Base-by-base conservation (phyloP, 2,797 vertebrate genomes). In the Echeneis naucrates region DNA sequence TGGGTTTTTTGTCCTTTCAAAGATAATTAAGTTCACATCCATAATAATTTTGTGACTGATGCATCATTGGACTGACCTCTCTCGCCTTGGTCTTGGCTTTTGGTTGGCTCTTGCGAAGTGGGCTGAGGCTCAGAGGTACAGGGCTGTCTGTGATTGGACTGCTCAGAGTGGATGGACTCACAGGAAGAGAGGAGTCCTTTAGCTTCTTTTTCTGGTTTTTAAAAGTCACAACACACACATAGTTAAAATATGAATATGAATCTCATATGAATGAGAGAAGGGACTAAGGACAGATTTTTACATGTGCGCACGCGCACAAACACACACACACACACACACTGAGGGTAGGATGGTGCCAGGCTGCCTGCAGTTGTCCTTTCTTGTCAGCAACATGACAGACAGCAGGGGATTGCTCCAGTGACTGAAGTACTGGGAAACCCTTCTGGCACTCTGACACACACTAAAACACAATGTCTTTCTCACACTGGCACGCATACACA, bases 61-160 rank as follows among this genome's bases (percentile, higher is more conserved):
- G 53, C 69, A 69, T 71, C 63, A 44, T 56, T 10, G 14, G 35
- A 88, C 96, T 96, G 48, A 95, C 94, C 88, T 98, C 97, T 91
- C 96, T 96, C 84, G 93, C 88, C 89, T 96, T 98, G 81, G 93
- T 86, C 82, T 96, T 98, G 78, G 93, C 86, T 92, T 96, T 98
- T 1, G 88, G 75, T 86, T 91, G 93, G 90, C 75, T 96, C 84
- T 96, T 97, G 91, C 92, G 95, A 40, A 87, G 81, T 1, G 95
- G 89, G 57, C 95, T 89, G 75, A 97, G 79, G 9, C 95, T 80
- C 35, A 93, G 90, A 13, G 93, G 82, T 12, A 89, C 82, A 16
- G 93, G 91, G 81, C 88, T 75, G n/a, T 97, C 96, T 0, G 94
- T 58, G 14, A 94, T 80, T 64, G 89, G 94, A 89, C 91, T 93